Evolutionary conservation across 2,797 vertebrate species (phyloP), one percentile per base, ranked within the genome.

Genomic region (Adelosebastes latens): DNA sequence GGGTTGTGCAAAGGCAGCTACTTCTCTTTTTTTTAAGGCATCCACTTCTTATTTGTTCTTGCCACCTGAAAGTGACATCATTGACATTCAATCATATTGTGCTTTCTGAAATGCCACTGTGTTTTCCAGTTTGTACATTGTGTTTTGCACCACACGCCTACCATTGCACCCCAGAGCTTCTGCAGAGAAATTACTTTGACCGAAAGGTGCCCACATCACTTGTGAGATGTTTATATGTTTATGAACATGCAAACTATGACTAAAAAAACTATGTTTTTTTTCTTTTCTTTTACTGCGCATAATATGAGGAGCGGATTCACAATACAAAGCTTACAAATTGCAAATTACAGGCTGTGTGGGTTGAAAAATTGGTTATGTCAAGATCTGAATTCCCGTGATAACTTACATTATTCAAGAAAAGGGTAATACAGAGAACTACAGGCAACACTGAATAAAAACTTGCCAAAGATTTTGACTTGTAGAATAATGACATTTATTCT

Each of bases 301-400:
- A 31, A 59, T 29, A 61, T 73, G 52, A 80, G 53, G 27, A 80
- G 18, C 13, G 76, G 42, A 31, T 75, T 25, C 42, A 56, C 46
- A 59, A 64, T 65, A 32, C 39, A 58, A 36, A 79, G 55, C 29
- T 27, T 60, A 64, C 8, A 2, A 75, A 84, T 67, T 83, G 66
- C 36, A 83, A 84, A 78, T 71, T 58, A 69, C 22, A 61, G 10
- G 46, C 56, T 74, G 77, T 65, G 78, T 72, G 80, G 79, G 67
- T 64, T 83, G 84, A 77, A 84, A 84, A 80, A 82, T 77, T 77
- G 69, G 42, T 81, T 34, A 81, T 53, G 61, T 77, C 59, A 67
- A 67, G 25, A 82, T 85, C 55, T 81, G 75, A 76, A 84, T 84
- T 78, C 69, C 85, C 34, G 69, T 72, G 72, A 82, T 66, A 65